Evolutionary conservation across 2,797 vertebrate genomes (phyloP).

Genomic region (Poecilia picta): DNA sequence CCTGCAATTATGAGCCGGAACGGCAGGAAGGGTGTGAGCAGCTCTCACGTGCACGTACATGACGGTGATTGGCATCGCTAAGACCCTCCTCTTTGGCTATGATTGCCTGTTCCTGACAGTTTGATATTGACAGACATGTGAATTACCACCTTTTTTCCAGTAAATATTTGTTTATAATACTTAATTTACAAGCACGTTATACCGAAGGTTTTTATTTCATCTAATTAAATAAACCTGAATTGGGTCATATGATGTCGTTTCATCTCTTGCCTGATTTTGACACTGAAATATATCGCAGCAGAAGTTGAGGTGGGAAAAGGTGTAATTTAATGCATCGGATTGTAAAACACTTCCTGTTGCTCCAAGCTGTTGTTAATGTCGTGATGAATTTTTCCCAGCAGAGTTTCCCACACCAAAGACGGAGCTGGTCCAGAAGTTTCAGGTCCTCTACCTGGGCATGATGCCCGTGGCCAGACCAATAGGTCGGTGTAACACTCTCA

Average conservation of each 20-base stretch:
- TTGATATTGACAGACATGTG: neutral
- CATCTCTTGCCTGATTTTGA: neutral
- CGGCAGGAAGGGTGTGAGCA: too few species aligned
- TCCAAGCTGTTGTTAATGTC: conserved; percentile 15
- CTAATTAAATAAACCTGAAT: conserved; percentile 1
- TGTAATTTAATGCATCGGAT: neutral
- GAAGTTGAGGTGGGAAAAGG: neutral
- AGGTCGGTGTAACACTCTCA: conserved; percentile 77
- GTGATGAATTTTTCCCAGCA: conserved; percentile 78
- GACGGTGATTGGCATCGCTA: too few species aligned
- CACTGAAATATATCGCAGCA: neutral
- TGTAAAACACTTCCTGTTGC: neutral
- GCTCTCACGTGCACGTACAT: too few species aligned
- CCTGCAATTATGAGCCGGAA: too few species aligned
- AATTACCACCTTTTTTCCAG: neutral
- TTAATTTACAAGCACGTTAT: neutral
- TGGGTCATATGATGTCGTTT: neutral
- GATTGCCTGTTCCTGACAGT: neutral
- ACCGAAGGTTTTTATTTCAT: neutral
- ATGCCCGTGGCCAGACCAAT: conserved; percentile 90
- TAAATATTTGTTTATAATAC: neutral
- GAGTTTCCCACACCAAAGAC: conserved; percentile 99
- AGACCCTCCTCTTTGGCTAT: too few species aligned
- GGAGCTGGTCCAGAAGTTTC: conserved; percentile 97
- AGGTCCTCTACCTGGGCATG: conserved; percentile 94